phyloP scores from a whole-genome alignment of 2,113 vertebrate genomes.

The Macroglossus sobrinus region DNA sequence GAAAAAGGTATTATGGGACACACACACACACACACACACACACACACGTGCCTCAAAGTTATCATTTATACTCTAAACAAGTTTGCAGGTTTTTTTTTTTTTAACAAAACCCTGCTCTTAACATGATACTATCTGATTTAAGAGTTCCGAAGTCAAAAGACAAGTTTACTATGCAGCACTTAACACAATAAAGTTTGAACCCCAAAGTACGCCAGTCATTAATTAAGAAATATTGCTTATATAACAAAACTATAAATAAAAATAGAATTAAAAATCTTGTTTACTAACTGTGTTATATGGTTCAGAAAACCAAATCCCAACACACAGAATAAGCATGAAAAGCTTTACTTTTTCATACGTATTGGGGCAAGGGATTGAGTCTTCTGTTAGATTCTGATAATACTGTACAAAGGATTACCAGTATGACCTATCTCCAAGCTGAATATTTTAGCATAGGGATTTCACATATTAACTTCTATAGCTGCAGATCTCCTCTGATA shows the following conservation, averaged over 20 bases:
- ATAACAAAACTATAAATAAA: neutral
- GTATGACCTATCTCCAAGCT: neutral
- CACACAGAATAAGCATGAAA: neutral
- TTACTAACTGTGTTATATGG: neutral
- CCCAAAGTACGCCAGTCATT: neutral
- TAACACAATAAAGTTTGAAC: neutral
- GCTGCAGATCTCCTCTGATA: neutral
- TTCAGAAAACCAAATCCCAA: neutral
- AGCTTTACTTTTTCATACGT: neutral
- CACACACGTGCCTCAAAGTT: neutral
- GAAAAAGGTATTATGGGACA: no score
- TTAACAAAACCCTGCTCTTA: neutral
- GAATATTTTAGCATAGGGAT: neutral
- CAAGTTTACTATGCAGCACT: neutral
- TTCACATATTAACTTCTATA: neutral
- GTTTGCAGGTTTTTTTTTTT: neutral
- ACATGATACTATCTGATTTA: neutral
- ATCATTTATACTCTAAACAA: neutral
- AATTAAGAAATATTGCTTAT: neutral
- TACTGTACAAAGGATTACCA: neutral
- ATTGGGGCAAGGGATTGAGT: neutral
- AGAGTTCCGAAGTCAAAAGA: neutral
- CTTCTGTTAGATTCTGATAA: neutral
- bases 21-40: no score
- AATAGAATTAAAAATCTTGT: neutral